These are phyloP conservation scores for Sandelia bainsii DNA, from an alignment of 2,797 vertebrate genomes.

Conservation along the genomic window DNA sequence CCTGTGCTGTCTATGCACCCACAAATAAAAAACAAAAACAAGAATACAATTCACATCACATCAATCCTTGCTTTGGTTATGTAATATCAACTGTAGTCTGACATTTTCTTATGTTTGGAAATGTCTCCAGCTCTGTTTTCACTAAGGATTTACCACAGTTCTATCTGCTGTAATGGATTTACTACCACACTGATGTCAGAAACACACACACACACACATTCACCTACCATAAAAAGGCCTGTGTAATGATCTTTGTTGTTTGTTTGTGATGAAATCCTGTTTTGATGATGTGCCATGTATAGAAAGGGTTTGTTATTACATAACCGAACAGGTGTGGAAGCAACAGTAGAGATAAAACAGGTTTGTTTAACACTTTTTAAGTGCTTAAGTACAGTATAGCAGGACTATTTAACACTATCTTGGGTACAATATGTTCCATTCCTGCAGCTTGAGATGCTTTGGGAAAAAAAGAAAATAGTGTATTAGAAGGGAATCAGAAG, in stretches of 20 bases:
- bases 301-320: background rate
- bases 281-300: background rate
- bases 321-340: too few species aligned
- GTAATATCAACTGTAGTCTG: constrained; percentile 24
- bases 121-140: constrained; percentile 21
- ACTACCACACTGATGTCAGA: constrained; percentile 16
- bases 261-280: background rate
- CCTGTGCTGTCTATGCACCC: background rate
- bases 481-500: too few species aligned
- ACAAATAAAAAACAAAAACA: too few species aligned
- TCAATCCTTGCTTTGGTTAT: background rate
- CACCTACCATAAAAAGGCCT: too few species aligned
- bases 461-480: too few species aligned
- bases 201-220: background rate
- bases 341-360: too few species aligned
- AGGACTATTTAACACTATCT: too few species aligned
- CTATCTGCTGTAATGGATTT: constrained; percentile 6
- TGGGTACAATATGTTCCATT: background rate
- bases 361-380: too few species aligned
- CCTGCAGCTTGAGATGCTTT: background rate
- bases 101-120: constrained; percentile 27
- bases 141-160: constrained; percentile 3
- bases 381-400: too few species aligned
- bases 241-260: too few species aligned
- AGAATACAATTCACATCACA: constrained; percentile 1